Conservation (phyloP, 2,113 vertebrate genomes). For the Daboia siamensis region DNA sequence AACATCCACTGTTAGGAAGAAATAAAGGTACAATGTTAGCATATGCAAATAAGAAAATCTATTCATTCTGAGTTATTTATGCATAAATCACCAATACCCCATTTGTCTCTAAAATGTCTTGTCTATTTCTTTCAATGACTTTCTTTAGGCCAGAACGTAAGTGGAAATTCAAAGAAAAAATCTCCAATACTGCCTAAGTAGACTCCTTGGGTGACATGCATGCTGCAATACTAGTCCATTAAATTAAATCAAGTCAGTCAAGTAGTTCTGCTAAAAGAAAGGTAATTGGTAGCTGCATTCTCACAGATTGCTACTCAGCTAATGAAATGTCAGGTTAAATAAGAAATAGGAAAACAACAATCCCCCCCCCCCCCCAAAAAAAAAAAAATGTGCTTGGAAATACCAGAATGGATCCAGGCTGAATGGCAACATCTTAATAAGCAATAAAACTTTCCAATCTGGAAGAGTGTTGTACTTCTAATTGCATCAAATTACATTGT, state of each 20-base stretch:
- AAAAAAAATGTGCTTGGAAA: conserved; percentile 25
- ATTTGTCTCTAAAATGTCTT: rapidly evolving
- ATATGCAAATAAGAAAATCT: background rate
- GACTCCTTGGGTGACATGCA: conserved; percentile 16
- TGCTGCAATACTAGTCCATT: conserved; percentile 14
- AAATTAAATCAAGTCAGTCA: background rate
- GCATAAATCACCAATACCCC: background rate
- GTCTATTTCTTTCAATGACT: conserved; percentile 4
- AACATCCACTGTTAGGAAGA: background rate
- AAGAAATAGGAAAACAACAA: conserved; percentile 6
- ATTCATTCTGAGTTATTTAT: background rate
- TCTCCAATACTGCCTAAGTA: conserved; percentile 24
- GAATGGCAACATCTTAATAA: conserved; percentile 62
- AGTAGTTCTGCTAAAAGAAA: conserved; percentile 33
- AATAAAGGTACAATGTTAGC: background rate
- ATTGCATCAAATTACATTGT: conserved; percentile 58
- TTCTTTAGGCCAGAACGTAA: background rate
- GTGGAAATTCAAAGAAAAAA: background rate
- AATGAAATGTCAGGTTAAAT: conserved; percentile 31
- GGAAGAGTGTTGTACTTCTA: conserved; percentile 52
- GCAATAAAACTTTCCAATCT: conserved; percentile 61
- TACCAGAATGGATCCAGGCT: conserved; percentile 42
- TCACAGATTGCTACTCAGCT: conserved; percentile 22
- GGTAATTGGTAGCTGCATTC: background rate
- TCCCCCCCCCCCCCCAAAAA: background rate